A percentile compares a stretch with the other conserved stretches of the same genome.
phyloP scores from a whole-genome alignment of 2,797 vertebrate species.

The Tamandua tetradactyla region DNA sequence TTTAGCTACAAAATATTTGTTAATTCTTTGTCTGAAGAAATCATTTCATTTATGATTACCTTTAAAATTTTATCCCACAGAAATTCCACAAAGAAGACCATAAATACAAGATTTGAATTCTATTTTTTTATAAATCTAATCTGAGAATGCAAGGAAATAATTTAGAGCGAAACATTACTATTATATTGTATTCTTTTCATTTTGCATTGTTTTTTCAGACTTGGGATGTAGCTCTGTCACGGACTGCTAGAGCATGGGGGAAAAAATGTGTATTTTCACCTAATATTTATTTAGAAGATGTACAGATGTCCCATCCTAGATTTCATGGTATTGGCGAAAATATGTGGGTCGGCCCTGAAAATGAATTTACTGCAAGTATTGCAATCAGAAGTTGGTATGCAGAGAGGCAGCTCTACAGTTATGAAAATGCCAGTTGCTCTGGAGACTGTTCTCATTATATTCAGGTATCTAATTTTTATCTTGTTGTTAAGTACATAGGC shows the following conservation, averaged over 20 bases:
- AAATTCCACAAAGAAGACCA: neutral
- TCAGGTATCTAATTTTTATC: slow-evolving; percentile 81
- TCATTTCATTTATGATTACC: slow-evolving; percentile 20
- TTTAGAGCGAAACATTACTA: neutral
- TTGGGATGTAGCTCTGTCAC: slow-evolving; percentile 88
- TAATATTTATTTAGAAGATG: slow-evolving; percentile 76
- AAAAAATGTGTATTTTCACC: slow-evolving; percentile 80
- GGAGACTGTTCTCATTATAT: slow-evolving; percentile 83
- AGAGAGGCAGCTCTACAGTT: slow-evolving; percentile 80
- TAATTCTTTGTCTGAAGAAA: neutral
- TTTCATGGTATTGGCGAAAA: slow-evolving; percentile 88
- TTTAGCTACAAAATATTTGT: slow-evolving; percentile 17
- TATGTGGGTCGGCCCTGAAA: slow-evolving; percentile 81
- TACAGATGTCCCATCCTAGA: slow-evolving; percentile 77
- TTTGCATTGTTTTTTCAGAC: slow-evolving; percentile 82
- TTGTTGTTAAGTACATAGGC: slow-evolving; percentile 33
- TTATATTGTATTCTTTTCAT: slow-evolving; percentile 33
- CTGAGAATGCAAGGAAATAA: slow-evolving; percentile 35
- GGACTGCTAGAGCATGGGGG: slow-evolving; percentile 86
- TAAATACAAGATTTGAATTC: neutral
- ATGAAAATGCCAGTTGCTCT: neutral
- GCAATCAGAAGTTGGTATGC: slow-evolving; percentile 82
- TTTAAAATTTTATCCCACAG: neutral
- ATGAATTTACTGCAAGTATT: slow-evolving; percentile 43
- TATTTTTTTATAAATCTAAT: slow-evolving; percentile 39